Evolutionary conservation across 2,888 invertebrate species (phyloP).

Genomic region (Gastracanthus pulcherrimus): DNA sequence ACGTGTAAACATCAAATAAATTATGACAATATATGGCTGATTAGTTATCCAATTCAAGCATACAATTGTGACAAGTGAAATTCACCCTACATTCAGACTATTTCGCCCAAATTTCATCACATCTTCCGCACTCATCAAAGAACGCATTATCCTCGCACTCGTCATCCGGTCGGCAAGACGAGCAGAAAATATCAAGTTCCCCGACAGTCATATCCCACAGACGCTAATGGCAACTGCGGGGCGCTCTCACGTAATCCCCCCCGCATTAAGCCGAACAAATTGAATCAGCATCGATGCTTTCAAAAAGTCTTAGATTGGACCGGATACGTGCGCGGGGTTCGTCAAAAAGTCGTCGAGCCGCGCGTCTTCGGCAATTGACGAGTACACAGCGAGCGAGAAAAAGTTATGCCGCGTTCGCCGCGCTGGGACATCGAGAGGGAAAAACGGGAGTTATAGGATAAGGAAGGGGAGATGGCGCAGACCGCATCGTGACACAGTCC

Average conservation of each 20-base stretch:
- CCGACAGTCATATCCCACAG: neutral
- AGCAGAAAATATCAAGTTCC: neutral
- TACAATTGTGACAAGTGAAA: too few relatives aligned
- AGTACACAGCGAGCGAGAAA: neutral
- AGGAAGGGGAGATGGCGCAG: neutral
- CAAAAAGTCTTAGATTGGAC: constrained; percentile 30
- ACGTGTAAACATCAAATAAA: too few relatives aligned
- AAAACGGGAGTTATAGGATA: neutral
- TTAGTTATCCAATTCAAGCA: too few relatives aligned
- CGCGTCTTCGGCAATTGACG: constrained; percentile 7
- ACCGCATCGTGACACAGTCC: neutral
- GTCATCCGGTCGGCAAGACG: neutral
- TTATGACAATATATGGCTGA: too few relatives aligned
- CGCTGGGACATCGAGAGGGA: neutral
- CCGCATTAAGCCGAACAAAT: constrained; percentile 24
- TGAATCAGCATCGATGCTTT: constrained; percentile 22
- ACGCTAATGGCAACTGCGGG: constrained; percentile 2
- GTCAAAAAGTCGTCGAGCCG: neutral
- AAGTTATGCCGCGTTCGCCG: neutral
- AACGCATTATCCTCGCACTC: neutral
- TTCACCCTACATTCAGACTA: too few relatives aligned
- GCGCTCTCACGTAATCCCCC: neutral
- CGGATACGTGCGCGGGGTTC: constrained; percentile 23
- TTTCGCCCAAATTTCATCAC: neutral
- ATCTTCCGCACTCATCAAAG: neutral